Evolutionary conservation across 2,113 vertebrate species (phyloP).

Genomic region (Corvus moneduloides): DNA sequence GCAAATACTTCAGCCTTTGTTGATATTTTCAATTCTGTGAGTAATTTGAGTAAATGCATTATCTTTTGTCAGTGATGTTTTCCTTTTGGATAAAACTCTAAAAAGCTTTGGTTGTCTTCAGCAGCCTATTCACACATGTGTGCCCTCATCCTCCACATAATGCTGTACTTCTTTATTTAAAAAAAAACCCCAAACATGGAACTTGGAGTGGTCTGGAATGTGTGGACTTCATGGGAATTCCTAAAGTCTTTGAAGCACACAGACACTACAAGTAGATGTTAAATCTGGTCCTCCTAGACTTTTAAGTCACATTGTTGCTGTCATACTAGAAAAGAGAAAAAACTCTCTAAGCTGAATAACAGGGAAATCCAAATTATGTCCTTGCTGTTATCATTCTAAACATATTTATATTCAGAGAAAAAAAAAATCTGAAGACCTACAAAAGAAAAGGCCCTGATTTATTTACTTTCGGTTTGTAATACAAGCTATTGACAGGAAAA

Average conservation of each 20-base stretch:
- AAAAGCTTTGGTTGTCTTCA: background rate
- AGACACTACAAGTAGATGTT: background rate
- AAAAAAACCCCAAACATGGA: background rate
- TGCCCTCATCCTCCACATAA: background rate
- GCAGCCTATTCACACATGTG: background rate
- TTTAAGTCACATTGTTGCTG: background rate
- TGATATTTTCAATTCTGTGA: background rate
- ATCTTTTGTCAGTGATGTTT: background rate
- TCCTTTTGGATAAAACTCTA: background rate
- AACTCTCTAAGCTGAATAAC: background rate
- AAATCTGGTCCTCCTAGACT: background rate
- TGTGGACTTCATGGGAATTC: background rate
- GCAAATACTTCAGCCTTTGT: background rate
- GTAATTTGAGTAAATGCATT: background rate
- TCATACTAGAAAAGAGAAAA: background rate
- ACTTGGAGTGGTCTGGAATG: background rate
- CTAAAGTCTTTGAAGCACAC: background rate
- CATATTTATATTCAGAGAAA: background rate
- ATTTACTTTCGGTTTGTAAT: background rate
- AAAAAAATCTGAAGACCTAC: background rate
- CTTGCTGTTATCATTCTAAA: background rate
- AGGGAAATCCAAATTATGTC: background rate
- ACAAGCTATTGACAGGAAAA: background rate
- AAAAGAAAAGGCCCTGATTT: background rate
- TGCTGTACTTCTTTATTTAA: background rate